Evolutionary conservation across 2,797 vertebrate genomes (phyloP), one percentile per base, ranked within the genome.

Genomic region (Botia almorhae): DNA sequence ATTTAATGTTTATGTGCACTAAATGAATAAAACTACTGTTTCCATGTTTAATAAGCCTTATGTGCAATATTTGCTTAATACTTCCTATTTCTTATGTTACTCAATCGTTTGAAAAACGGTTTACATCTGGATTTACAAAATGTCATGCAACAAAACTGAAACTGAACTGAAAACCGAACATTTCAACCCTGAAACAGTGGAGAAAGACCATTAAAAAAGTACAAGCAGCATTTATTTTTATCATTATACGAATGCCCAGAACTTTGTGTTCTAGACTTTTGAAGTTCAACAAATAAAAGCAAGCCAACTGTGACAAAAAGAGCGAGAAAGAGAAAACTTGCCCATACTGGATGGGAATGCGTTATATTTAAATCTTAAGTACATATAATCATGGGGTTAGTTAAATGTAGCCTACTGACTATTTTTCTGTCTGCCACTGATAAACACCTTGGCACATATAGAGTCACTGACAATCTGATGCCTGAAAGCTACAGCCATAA

Each of bases 301-400:
- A 74, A 74, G 69, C 65, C 74, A 81, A 78, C 78, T 85, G 58
- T 85, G 80, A 77, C 80, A 84, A 77, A 78, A 69, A 79, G 76
- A 85, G 86, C 85, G 75, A 85, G 10, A 68, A 76, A 83, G 69
- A 81, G 23, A 84, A 69, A 83, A 86, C 90, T 77, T 91, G 90
- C 82, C 89, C 86, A 86, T 81, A 86, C 90, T 90, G 75, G 87
- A 92, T 85, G 90, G 87, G 89, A 93, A 90, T 90, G 89, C 12
- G 36, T 90, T 91, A 90, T 91, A 90, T 92, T 92, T 92, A 84
- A 91, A 85, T 72, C 84, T 74, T 88, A 91, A 94, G 89, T 90
- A 89, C 78, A 74, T 87, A 87, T 94, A 94, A 94, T 94, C 83
- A 93, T 43, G 89, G 89, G 91, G 83, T 91, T 82, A 84, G 68